Evolutionary conservation across 2,113 vertebrate species (phyloP).

Genomic region (Motacilla alba): DNA sequence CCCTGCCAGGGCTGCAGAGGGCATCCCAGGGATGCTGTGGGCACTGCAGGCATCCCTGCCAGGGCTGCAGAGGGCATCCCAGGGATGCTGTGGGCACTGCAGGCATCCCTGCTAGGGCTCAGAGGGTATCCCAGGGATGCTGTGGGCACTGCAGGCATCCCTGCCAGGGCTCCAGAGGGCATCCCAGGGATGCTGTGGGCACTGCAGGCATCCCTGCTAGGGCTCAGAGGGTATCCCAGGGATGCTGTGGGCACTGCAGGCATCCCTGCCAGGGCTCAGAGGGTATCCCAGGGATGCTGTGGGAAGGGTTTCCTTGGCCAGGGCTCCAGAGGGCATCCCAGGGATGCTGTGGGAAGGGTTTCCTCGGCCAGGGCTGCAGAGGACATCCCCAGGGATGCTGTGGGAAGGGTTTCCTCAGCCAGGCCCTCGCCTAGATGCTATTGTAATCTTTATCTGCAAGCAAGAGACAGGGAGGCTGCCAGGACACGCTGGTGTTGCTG

Average conservation of each 20-base stretch:
- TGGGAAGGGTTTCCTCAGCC: background rate
- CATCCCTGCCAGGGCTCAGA: too few species aligned
- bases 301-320: background rate
- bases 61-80: too few species aligned
- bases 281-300: too few species aligned
- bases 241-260: too few species aligned
- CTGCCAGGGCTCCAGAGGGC: too few species aligned
- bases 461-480: slow-evolving; percentile 43
- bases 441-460: slow-evolving; percentile 48
- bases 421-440: slow-evolving; percentile 27
- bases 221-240: background rate
- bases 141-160: too few species aligned
- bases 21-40: too few species aligned
- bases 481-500: background rate
- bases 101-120: background rate
- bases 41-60: too few species aligned
- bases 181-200: too few species aligned
- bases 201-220: background rate
- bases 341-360: too few species aligned
- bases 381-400: background rate
- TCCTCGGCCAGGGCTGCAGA: too few species aligned
- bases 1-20: too few species aligned
- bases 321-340: background rate
- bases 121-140: background rate
- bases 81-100: background rate